Conservation (phyloP, 2,888 invertebrate species). For the Drosophila tanythrix region DNA sequence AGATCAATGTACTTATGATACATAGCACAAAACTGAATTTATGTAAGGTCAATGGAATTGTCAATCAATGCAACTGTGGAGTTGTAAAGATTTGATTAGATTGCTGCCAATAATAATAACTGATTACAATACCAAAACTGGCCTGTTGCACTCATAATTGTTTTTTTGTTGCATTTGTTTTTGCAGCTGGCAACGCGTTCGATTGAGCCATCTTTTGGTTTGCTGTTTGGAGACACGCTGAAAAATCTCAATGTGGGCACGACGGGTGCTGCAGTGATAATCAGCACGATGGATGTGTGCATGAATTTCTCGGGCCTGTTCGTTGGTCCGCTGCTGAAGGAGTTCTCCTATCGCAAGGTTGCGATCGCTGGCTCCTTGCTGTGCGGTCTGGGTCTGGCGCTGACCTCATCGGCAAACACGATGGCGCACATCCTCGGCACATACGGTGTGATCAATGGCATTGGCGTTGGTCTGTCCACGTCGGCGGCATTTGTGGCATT, state of each 20-base stretch:
- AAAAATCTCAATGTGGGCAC: constrained; percentile 89
- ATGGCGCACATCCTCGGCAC: constrained; percentile 90
- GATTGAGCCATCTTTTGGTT: constrained; percentile 92
- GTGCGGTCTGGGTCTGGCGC: constrained; percentile 88
- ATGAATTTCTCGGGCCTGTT: constrained; percentile 92
- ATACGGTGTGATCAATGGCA: constrained; percentile 91
- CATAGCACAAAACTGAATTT: not conserved
- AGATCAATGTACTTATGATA: not conserved
- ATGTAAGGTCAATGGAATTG: not conserved
- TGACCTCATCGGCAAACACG: constrained; percentile 89
- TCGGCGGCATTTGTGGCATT: constrained; percentile 92
- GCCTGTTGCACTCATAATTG: not conserved
- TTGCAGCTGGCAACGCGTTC: constrained; percentile 91
- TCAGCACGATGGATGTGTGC: constrained; percentile 91
- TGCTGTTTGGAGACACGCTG: constrained; percentile 91
- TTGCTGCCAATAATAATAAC: not conserved
- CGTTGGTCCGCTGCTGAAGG: constrained; percentile 91
- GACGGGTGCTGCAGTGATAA: constrained; percentile 90
- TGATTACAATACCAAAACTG: not conserved
- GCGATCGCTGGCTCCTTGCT: constrained; percentile 89
- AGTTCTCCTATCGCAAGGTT: constrained; percentile 90
- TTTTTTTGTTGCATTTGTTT: not conserved
- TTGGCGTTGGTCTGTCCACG: constrained; percentile 91
- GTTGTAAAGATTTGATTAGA: not conserved
- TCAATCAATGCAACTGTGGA: not conserved